phyloP scores from a whole-genome alignment of 2,113 vertebrate genomes.

The Myodes glareolus region DNA sequence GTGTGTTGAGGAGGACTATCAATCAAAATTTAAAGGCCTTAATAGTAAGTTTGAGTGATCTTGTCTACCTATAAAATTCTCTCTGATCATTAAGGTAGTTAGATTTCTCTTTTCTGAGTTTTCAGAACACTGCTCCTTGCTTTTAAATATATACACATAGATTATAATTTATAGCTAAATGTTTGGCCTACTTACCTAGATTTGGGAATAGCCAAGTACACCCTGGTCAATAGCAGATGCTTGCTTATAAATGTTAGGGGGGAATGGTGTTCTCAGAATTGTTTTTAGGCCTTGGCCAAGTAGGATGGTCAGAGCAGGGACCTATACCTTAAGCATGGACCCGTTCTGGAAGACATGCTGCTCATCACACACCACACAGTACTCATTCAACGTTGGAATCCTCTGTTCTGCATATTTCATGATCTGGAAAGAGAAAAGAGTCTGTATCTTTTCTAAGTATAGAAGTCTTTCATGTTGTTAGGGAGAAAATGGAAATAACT shows the following conservation, averaged over 20 bases:
- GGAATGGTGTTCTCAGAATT: neutral
- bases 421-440: slow-evolving; percentile 87
- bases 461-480: neutral
- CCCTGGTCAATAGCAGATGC: neutral
- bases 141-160: neutral
- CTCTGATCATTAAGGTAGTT: neutral
- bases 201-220: neutral
- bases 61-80: neutral
- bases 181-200: neutral
- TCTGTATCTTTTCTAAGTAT: neutral
- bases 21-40: slow-evolving; percentile 22
- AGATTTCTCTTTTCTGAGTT: neutral
- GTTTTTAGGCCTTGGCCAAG: neutral
- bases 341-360: slow-evolving; percentile 99
- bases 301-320: neutral
- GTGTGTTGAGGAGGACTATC: neutral
- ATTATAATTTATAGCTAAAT: neutral
- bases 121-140: neutral
- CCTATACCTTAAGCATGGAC: slow-evolving; percentile 97
- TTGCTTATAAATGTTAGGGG: slow-evolving; percentile 47
- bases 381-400: slow-evolving; percentile 97
- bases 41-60: neutral
- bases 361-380: slow-evolving; percentile 99
- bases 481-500: neutral
- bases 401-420: slow-evolving; percentile 99